A percentile compares a stretch with the other conserved stretches of the same genome.
Evolutionary conservation across 1,140 invertebrate species (phyloP).

Genomic region (Calliphora vicina): DNA sequence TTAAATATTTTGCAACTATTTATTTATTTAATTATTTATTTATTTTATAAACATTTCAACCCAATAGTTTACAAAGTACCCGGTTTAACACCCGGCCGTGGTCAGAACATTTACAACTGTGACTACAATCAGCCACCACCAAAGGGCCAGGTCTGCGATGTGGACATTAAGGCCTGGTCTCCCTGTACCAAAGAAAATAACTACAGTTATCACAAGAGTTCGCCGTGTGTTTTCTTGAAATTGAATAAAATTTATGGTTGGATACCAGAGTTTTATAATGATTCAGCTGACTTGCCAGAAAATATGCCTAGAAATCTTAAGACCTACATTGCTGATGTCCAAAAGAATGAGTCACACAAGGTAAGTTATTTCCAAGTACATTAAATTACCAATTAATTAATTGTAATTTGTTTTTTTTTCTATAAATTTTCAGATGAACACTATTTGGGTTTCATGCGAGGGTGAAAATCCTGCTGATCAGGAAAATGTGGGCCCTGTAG

Average conservation of each 20-base stretch:
- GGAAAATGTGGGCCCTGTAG: conserved; percentile 84
- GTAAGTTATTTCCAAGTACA: conserved; percentile 39
- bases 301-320: conserved; percentile 75
- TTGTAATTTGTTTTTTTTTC: conserved; percentile 37
- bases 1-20: background rate
- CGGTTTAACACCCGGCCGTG: conserved; percentile 71
- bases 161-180: conserved; percentile 71
- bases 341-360: conserved; percentile 51
- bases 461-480: conserved; percentile 89
- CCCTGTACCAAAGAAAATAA: conserved; percentile 75
- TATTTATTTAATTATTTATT: background rate
- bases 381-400: conserved; percentile 21
- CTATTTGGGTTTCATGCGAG: conserved; percentile 87
- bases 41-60: background rate
- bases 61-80: conserved; percentile 73
- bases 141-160: conserved; percentile 75
- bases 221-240: conserved; percentile 84
- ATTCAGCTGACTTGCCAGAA: conserved; percentile 67
- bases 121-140: conserved; percentile 70
- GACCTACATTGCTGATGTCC: conserved; percentile 54
- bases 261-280: conserved; percentile 76
- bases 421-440: conserved; percentile 73
- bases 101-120: conserved; percentile 74
- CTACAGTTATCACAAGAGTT: conserved; percentile 78
- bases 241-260: conserved; percentile 83